Percentiles rank a stretch among this genome's conserved stretches.
These are phyloP conservation scores for Brachyistius frenatus DNA, from an alignment of 2,113 vertebrate species.

Conservation along the genomic window DNA sequence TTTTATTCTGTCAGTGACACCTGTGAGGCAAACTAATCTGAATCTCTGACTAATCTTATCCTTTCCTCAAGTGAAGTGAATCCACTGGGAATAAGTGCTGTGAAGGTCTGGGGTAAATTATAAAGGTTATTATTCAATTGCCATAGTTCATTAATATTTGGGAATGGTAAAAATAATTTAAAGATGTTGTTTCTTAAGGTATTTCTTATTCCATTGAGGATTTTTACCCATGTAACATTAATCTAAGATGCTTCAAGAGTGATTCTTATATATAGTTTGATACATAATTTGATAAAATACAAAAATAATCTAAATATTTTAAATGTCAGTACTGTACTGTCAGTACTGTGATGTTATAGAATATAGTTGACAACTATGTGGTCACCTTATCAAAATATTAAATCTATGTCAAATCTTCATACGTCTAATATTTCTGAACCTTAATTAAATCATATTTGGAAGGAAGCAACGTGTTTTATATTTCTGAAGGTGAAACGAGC, in stretches of 20 bases:
- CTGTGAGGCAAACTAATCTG: conserved; percentile 16
- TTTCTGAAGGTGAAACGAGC: background rate
- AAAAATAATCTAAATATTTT: background rate
- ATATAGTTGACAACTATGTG: too few relatives aligned
- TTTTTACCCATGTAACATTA: background rate
- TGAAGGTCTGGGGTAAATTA: background rate
- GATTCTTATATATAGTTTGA: background rate
- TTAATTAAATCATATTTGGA: background rate
- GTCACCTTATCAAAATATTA: background rate
- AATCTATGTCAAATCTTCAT: background rate
- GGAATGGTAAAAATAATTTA: background rate
- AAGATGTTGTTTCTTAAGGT: background rate
- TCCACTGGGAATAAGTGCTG: conserved; percentile 27
- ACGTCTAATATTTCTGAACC: background rate
- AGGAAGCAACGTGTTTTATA: background rate
- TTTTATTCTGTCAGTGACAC: conserved; percentile 57
- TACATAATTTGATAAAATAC: background rate
- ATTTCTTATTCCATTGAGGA: background rate
- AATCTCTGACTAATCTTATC: conserved; percentile 47
- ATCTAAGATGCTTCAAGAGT: background rate
- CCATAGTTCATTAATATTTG: background rate
- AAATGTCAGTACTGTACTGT: background rate
- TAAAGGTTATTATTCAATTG: background rate
- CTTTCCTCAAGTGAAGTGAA: conserved; percentile 17
- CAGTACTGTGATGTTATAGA: background rate